Evolutionary conservation across 2,888 invertebrate genomes (phyloP), one percentile per base, ranked within the genome.

Genomic region (Chalcosyrphus nemorum): DNA sequence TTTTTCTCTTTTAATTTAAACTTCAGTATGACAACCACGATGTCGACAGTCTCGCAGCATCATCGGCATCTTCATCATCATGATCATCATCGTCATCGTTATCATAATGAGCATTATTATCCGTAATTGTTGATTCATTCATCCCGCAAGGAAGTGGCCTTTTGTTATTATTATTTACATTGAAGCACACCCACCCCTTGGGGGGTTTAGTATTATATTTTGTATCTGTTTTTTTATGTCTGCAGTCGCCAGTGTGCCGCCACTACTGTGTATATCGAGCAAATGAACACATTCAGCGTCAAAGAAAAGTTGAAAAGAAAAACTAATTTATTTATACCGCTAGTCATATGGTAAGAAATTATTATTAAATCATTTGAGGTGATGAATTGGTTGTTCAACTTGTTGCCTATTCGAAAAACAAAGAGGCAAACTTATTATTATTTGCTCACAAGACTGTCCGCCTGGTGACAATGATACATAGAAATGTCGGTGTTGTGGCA

Each of bases 71-170:
- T 35, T 63, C 59, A 24, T 57, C 68, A 19, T 17, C 43, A 52
- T 27, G 27, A 7, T 13, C 54, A 45, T 72, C 78, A 54, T n/a
- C n/a, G n/a, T n/a, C n/a, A n/a, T n/a, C n/a, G n/a, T n/a, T n/a
- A 24, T 70, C 56, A 65, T 75, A 65, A 75, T 80, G 80, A 75
- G 57, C 52, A 80, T 65, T 84, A 80, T 80, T 80, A 80, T 80
- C 80, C 80, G 63, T 59, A 84, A 75, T 84, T 84, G 84, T 80
- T 84, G 84, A 84, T 84, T 80, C 84, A 84, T 84, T 80, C 84
- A 80, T 80, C 52, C 63, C 80, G 84, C 65, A 84, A 84, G 84
- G 80, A 84, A 84, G 70, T 84, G 57, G 80, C 71, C 75, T 84
- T 84, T 75, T 84, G 78, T 84, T 75, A 59, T 66, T 81, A 65